Conservation (phyloP, 2,113 vertebrate genomes). For the Anguilla japonica region DNA sequence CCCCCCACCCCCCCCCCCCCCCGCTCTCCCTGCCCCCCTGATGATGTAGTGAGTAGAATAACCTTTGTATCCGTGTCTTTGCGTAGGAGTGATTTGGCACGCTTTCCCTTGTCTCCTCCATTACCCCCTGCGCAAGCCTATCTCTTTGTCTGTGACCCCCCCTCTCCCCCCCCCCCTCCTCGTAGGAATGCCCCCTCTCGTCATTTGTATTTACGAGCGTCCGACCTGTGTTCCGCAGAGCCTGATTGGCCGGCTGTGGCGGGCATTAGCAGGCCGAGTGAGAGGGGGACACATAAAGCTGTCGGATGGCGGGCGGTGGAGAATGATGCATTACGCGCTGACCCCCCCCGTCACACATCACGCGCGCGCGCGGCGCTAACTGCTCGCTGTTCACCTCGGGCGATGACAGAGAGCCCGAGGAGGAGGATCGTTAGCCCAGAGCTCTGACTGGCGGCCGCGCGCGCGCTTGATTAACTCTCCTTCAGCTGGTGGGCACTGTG, state of each 20-base stretch:
- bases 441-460: constrained; percentile 51
- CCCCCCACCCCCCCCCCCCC: background rate
- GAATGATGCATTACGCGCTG: constrained; percentile 81
- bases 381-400: constrained; percentile 81
- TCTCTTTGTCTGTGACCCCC: constrained; percentile 25
- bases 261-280: constrained; percentile 77
- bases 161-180: constrained; percentile 51
- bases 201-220: constrained; percentile 86
- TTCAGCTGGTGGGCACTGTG: background rate
- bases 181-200: constrained; percentile 45
- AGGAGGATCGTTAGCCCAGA: constrained; percentile 77
- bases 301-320: constrained; percentile 70
- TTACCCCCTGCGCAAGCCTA: constrained; percentile 3
- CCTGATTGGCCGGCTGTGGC: constrained; percentile 82
- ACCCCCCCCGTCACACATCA: constrained; percentile 76
- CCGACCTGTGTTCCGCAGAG: constrained; percentile 82
- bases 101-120: constrained; percentile 23
- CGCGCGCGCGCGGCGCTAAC: constrained; percentile 80
- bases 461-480: background rate
- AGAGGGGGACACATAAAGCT: constrained; percentile 83
- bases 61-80: constrained; percentile 23
- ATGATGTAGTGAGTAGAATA: background rate
- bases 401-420: constrained; percentile 76
- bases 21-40: background rate
- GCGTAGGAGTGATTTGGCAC: background rate